Percentiles rank a stretch among this genome's conserved stretches.
These are phyloP conservation scores for Mythimna albipuncta DNA, from an alignment of 2,888 invertebrate genomes.

Conservation along the genomic window DNA sequence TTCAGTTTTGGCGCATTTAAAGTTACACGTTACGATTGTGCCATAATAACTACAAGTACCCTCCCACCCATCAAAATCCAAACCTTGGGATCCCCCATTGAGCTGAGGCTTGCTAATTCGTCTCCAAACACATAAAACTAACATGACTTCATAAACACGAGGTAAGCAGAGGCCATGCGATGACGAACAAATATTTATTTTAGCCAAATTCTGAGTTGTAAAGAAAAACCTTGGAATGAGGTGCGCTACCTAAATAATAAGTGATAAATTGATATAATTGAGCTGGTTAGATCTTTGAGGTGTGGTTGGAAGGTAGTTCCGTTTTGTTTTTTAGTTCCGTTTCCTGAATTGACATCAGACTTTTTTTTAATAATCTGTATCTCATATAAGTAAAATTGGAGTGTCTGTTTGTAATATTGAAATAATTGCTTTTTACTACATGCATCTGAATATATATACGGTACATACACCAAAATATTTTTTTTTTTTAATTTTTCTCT, in stretches of 20 bases:
- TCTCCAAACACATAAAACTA: constrained; percentile 37
- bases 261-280: constrained; percentile 36
- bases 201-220: constrained; percentile 7
- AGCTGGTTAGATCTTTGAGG: constrained; percentile 24
- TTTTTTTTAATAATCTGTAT: no score
- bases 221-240: constrained; percentile 22
- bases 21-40: no score
- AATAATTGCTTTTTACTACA: no score
- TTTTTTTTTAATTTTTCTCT: no score
- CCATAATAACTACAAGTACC: not conserved
- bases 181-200: constrained; percentile 25
- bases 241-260: constrained; percentile 1
- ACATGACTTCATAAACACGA: constrained; percentile 24
- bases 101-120: constrained; percentile 32
- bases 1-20: no score
- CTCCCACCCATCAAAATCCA: not conserved
- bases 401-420: no score
- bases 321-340: not conserved
- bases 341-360: constrained; percentile 3
- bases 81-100: not conserved
- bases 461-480: no score
- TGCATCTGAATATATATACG: no score
- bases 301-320: constrained; percentile 35
- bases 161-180: constrained; percentile 29
- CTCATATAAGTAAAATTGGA: no score